Evolutionary conservation across 30 jellyfish, hydroid and myxozoan species (phyloP), one percentile per base, ranked within the genome.

Genomic region (Cassiopea xamachana): DNA sequence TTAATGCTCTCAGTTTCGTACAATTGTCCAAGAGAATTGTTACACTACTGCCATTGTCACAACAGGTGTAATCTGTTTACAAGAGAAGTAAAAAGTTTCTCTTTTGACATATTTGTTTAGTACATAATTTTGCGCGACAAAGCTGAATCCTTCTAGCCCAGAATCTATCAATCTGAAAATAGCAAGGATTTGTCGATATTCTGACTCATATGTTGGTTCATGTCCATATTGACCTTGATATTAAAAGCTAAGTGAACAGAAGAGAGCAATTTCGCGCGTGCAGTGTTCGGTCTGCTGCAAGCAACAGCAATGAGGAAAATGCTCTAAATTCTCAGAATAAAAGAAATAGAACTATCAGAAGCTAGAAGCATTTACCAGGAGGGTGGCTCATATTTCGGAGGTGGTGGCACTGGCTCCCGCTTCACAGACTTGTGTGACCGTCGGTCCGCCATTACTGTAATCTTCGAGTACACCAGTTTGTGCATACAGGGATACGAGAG

Each of bases 371-470:
- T 73, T 61, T 67, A 82, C 90, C 90, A 82, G 10, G 90, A 8
- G 6, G 90, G 90, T 43, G 90, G 90, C 1, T 82, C 90, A 46
- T 82, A 82, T 48, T 82, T 82, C 15, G 90, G 90, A 2, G 90
- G 90, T 8, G 90, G 90, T 61, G 90, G 90, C 7, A 77, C 73
- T 15, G 64, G 90, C 18, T 82, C 90, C 47, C 73, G 46, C 72
- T 82, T 82, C 1, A 82, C 64, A 67, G 47, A 9, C 44, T 77
- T 58, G 14, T 64, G 81, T 60, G 50, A 18, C 60, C 82, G 45
- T 13, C 48, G 44, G 82, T 69, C 90, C 81, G 90, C 90, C 90
- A 82, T 82, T 62, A 45, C 62, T 75, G 10, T 17, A 47, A 18
- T 75, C 84, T 46, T 44, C 47, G 69, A 7, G 19, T 16, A 39